phyloP scores from a whole-genome alignment of 30 jellyfish, hydroid and myxozoan species.

The Rhopilema esculentum region DNA sequence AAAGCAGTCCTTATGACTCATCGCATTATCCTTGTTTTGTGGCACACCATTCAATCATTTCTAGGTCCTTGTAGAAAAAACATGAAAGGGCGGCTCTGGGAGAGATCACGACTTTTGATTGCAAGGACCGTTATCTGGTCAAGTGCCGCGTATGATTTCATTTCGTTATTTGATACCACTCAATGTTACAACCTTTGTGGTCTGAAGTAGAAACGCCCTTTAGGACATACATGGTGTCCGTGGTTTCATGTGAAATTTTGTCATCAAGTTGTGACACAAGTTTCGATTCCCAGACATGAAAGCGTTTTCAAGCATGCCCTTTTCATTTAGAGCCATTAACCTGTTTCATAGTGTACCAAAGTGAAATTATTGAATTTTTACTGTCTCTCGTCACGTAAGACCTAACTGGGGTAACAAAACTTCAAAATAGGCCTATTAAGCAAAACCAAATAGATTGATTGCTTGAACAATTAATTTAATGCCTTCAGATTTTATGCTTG shows the following conservation, averaged over 20 bases:
- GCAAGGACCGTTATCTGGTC: neutral
- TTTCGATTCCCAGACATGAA: neutral
- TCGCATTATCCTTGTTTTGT: neutral
- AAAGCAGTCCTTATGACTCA: neutral
- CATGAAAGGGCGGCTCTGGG: neutral
- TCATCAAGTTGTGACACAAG: neutral
- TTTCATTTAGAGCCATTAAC: neutral
- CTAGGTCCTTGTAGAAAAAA: neutral
- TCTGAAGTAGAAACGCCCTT: neutral
- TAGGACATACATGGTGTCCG: neutral
- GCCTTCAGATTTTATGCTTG: too few relatives aligned
- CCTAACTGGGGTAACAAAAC: too few relatives aligned
- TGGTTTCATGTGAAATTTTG: neutral
- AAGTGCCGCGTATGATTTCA: neutral
- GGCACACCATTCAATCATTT: neutral
- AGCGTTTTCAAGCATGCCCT: neutral
- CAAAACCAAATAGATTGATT: too few relatives aligned
- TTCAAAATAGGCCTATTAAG: too few relatives aligned
- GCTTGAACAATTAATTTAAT: too few relatives aligned
- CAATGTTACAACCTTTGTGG: neutral
- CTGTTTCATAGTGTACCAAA: too few relatives aligned
- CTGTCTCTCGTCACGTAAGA: too few relatives aligned
- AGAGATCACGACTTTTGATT: neutral
- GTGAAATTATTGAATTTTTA: too few relatives aligned
- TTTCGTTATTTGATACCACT: neutral